Evolutionary conservation across 2,797 vertebrate species (phyloP).

Genomic region (Onychomys arenicola): DNA sequence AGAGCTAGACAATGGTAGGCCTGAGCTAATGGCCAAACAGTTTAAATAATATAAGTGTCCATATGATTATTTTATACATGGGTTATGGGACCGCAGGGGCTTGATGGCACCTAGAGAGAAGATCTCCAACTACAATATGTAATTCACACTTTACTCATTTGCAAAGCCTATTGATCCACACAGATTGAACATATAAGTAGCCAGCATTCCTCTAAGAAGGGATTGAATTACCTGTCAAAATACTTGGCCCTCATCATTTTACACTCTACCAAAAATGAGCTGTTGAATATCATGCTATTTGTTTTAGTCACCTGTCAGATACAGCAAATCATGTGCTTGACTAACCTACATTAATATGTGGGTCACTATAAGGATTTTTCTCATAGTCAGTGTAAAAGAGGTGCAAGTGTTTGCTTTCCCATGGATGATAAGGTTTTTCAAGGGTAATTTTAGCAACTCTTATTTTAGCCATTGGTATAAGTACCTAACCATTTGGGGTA

Average conservation of each 20-base stretch:
- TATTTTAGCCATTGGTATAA: background rate
- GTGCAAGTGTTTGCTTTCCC: background rate
- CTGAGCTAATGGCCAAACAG: too few relatives aligned
- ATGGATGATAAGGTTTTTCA: background rate
- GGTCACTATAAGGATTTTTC: background rate
- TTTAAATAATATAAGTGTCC: too few relatives aligned
- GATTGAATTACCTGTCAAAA: background rate
- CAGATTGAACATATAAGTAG: background rate
- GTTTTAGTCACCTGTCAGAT: background rate
- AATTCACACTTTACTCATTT: slow-evolving; percentile 26
- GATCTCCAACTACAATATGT: too few relatives aligned
- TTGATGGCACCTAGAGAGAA: too few relatives aligned
- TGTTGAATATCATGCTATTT: background rate
- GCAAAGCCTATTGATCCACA: background rate
- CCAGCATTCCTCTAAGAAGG: background rate
- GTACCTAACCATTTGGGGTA: background rate
- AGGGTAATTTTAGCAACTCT: slow-evolving; percentile 20
- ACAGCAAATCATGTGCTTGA: background rate
- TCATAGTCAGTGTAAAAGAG: background rate
- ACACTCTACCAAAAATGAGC: background rate
- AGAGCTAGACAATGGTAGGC: too few relatives aligned
- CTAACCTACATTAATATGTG: background rate
- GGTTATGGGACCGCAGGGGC: too few relatives aligned
- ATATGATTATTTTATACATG: too few relatives aligned
- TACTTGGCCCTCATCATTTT: background rate